phyloP scores from a whole-genome alignment of 1,140 invertebrate species.

The Trissolcus basalis region DNA sequence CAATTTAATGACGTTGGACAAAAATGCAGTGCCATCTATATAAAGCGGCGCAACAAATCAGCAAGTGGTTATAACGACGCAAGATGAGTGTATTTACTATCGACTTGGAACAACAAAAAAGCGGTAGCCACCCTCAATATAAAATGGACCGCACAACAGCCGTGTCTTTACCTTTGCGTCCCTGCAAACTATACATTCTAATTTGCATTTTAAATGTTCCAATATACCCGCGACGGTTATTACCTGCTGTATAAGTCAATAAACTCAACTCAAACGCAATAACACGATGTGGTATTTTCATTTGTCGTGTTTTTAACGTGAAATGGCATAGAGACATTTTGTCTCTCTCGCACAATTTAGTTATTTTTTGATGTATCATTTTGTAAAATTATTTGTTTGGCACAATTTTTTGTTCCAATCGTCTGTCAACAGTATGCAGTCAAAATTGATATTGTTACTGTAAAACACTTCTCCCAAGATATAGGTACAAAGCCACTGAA shows the following conservation, averaged over 20 bases:
- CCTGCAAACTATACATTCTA: constrained; percentile 32
- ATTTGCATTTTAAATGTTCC: constrained; percentile 56
- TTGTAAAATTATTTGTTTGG: no score
- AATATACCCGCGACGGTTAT: constrained; percentile 34
- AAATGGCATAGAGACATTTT: no score
- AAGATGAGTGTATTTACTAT: constrained; percentile 47
- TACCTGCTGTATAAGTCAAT: constrained; percentile 53
- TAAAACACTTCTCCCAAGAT: no score
- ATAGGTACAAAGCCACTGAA: no score
- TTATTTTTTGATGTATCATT: no score
- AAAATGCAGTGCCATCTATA: constrained; percentile 39
- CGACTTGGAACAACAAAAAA: constrained; percentile 44
- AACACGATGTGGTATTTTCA: constrained; percentile 1
- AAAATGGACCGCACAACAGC: constrained; percentile 26
- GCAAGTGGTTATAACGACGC: constrained; percentile 36
- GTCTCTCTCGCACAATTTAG: no score
- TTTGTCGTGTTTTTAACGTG: constrained; percentile 48
- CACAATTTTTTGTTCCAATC: no score
- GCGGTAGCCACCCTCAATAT: constrained; percentile 51
- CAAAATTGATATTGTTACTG: no score
- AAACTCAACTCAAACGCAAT: constrained; percentile 24
- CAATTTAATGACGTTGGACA: constrained; percentile 47
- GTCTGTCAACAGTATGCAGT: no score
- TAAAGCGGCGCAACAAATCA: constrained; percentile 40
- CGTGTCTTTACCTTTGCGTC: constrained; percentile 45